phyloP scores from a whole-genome alignment of 2,888 invertebrate genomes.

The Pammene fasciana region DNA sequence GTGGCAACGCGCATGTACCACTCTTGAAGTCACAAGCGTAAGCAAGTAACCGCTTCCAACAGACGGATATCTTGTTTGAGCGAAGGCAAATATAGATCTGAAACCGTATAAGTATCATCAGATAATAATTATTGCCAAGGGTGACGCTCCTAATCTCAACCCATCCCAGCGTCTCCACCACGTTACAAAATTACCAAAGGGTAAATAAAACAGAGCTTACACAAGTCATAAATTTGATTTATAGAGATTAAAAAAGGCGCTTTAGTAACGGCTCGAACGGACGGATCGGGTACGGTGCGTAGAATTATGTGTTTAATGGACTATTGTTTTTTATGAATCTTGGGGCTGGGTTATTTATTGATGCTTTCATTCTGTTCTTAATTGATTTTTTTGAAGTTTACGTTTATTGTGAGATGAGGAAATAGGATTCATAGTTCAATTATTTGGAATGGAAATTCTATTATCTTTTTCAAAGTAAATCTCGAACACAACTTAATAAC shows the following conservation, averaged over 20 bases:
- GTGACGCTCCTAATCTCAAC: constrained; percentile 20
- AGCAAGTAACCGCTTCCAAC: too few species aligned
- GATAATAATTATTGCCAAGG: constrained; percentile 13
- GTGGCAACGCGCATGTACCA: too few species aligned
- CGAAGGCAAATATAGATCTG: too few species aligned
- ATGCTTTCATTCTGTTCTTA: constrained; percentile 11
- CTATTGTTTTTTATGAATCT: constrained; percentile 34
- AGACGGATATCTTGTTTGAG: too few species aligned
- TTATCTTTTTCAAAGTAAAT: not conserved
- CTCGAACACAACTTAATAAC: too few species aligned
- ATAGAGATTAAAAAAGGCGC: constrained; percentile 84
- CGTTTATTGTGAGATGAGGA: not conserved
- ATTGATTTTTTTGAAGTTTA: constrained; percentile 3
- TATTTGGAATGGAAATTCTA: not conserved
- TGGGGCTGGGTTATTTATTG: constrained; percentile 18
- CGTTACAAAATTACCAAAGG: constrained; percentile 81
- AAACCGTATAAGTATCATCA: not conserved
- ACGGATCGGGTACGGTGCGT: constrained; percentile 76
- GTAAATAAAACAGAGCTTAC: constrained; percentile 84
- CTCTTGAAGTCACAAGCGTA: too few species aligned
- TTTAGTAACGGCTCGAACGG: constrained; percentile 82
- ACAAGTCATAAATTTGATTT: constrained; percentile 84
- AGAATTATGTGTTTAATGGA: constrained; percentile 43
- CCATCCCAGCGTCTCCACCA: constrained; percentile 20
- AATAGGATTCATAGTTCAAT: not conserved